These are phyloP conservation scores for Xenopus borealis DNA, from an alignment of 2,113 vertebrate species.

Conservation along the genomic window DNA sequence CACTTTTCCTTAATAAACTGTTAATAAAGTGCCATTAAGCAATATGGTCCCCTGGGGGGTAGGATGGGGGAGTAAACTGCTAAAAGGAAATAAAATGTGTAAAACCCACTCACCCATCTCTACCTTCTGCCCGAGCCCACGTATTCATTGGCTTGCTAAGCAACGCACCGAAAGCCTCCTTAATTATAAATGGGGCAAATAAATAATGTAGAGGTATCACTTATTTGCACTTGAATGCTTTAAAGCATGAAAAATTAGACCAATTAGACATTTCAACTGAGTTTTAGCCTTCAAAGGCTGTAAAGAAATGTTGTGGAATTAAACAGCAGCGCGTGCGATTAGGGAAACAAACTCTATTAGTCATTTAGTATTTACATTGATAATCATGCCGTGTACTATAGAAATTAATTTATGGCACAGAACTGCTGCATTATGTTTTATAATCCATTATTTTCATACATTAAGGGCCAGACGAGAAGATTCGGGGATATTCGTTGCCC, in stretches of 20 bases:
- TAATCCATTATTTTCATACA: no score
- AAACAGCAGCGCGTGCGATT: conserved; percentile 20
- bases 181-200: conserved; percentile 87
- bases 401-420: not conserved
- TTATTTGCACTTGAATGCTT: conserved; percentile 85
- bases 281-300: conserved; percentile 68
- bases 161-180: conserved; percentile 67
- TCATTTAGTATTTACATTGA: conserved; percentile 13
- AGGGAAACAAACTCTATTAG: conserved; percentile 36
- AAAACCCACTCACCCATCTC: conserved; percentile 17
- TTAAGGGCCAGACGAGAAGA: no score
- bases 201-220: conserved; percentile 93
- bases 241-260: conserved; percentile 88
- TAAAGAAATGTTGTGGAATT: conserved; percentile 43
- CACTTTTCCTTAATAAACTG: conserved; percentile 7
- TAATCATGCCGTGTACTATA: not conserved
- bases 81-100: conserved; percentile 52
- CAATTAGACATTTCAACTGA: conserved; percentile 86
- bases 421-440: no score
- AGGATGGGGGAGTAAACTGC: conserved; percentile 50
- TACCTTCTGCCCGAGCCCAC: conserved; percentile 19
- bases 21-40: not conserved
- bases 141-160: conserved; percentile 57
- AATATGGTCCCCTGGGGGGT: conserved; percentile 49
- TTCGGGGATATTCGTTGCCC: no score